Evolutionary conservation across 2,888 invertebrate genomes (phyloP).

Genomic region (Cephus runcator): DNA sequence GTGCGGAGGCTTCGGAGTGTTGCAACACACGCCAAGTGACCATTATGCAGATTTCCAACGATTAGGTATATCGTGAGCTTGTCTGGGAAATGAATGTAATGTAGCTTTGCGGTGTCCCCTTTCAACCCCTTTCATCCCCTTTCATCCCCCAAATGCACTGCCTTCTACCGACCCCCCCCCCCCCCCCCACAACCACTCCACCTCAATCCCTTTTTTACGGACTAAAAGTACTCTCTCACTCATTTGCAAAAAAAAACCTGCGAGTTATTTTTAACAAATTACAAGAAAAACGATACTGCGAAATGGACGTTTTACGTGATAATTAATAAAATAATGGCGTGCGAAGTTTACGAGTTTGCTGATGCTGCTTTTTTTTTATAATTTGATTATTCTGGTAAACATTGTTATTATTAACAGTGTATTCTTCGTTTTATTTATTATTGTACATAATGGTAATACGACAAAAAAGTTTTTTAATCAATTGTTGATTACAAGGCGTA

Average conservation of each 20-base stretch:
- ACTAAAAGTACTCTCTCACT: background rate
- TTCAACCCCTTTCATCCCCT: background rate
- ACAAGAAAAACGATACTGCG: background rate
- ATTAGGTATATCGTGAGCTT: conserved; percentile 46
- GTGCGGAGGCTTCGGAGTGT: conserved; percentile 21
- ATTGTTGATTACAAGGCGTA: background rate
- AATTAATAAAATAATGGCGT: background rate
- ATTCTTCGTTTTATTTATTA: background rate
- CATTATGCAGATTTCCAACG: conserved; percentile 52
- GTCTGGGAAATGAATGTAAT: conserved; percentile 37
- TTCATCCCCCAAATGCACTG: background rate
- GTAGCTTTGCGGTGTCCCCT: conserved; percentile 26
- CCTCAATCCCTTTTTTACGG: background rate
- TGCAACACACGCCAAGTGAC: conserved; percentile 46
- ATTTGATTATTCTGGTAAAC: background rate
- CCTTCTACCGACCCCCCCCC: background rate
- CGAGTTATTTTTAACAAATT: background rate
- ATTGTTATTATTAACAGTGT: background rate
- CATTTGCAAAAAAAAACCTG: background rate
- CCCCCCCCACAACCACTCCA: background rate
- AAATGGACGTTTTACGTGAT: background rate
- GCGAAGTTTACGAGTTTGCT: background rate
- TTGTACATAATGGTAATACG: background rate
- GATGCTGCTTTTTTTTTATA: background rate
- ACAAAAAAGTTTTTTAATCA: background rate